phyloP scores from a whole-genome alignment of 2,113 vertebrate genomes.

The Lophotis ruficrista region DNA sequence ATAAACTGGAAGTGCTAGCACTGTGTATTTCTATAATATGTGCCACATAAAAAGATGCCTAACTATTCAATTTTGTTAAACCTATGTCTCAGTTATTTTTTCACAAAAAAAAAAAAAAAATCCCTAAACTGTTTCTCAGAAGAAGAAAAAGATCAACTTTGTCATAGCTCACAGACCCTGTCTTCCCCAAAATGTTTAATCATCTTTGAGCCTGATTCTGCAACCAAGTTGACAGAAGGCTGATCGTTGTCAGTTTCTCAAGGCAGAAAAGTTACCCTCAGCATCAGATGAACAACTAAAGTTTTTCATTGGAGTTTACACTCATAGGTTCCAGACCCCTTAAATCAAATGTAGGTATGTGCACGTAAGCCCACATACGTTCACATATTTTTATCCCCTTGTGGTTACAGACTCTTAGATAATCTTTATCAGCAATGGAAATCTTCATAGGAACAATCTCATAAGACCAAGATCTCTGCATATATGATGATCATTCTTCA shows the following conservation, averaged over 20 bases:
- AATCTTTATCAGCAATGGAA: background rate
- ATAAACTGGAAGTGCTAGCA: background rate
- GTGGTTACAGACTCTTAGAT: background rate
- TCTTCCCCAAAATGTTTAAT: background rate
- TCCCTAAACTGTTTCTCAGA: background rate
- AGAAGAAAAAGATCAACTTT: background rate
- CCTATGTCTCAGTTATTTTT: background rate
- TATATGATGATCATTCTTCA: background rate
- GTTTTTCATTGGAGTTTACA: background rate
- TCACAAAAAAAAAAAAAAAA: background rate
- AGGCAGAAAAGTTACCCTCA: background rate
- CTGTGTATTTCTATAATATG: background rate
- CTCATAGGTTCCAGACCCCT: background rate
- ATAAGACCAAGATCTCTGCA: background rate
- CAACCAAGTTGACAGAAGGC: background rate
- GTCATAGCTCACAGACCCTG: background rate
- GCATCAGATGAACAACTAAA: background rate
- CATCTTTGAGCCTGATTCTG: background rate
- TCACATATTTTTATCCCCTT: background rate
- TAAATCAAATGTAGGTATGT: background rate
- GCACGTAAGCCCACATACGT: background rate
- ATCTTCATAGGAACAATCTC: background rate
- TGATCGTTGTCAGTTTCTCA: background rate
- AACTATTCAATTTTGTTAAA: background rate
- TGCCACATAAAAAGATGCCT: background rate